A percentile compares a stretch with the other conserved stretches of the same genome.
These are phyloP conservation scores for Thymelicus lineola DNA, from an alignment of 2,888 invertebrate genomes.

Conservation along the genomic window DNA sequence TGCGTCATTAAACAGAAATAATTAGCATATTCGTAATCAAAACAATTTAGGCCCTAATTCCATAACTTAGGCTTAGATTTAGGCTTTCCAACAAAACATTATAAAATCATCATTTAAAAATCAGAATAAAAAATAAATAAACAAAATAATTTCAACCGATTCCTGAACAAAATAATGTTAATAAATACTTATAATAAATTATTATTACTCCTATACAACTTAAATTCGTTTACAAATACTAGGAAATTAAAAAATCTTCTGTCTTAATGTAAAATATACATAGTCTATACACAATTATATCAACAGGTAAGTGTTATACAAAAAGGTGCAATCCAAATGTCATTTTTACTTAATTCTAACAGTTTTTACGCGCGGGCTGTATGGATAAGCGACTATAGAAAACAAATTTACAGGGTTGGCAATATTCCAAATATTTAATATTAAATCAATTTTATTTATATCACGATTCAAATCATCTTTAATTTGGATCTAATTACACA, in stretches of 20 bases:
- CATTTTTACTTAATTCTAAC: slow-evolving; percentile 44
- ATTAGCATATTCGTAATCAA: slow-evolving; percentile 41
- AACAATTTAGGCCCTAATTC: slow-evolving; percentile 55
- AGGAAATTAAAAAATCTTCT: slow-evolving; percentile 49
- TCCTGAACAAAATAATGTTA: slow-evolving; percentile 48
- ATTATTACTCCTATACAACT: slow-evolving; percentile 53
- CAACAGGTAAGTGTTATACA: slow-evolving; percentile 79
- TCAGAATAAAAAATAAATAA: slow-evolving; percentile 54
- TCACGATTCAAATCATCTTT: no score
- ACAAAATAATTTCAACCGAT: slow-evolving; percentile 45
- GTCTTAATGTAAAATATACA: slow-evolving; percentile 69
- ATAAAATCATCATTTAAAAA: slow-evolving; percentile 40
- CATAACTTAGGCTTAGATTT: slow-evolving; percentile 51
- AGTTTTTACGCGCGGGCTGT: slow-evolving; percentile 40
- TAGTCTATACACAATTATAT: slow-evolving; percentile 75
- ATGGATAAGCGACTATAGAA: slow-evolving; percentile 43
- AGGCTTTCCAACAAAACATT: slow-evolving; percentile 47
- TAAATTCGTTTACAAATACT: slow-evolving; percentile 46
- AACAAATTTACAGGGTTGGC: neutral
- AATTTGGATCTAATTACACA: no score
- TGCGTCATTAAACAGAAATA: slow-evolving; percentile 61
- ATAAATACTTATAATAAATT: slow-evolving; percentile 59
- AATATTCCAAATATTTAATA: no score
- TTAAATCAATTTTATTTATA: neutral
- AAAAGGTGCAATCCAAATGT: slow-evolving; percentile 75